Base-by-base conservation (phyloP, 2,113 vertebrate species). In the Alexandromys fortis region DNA sequence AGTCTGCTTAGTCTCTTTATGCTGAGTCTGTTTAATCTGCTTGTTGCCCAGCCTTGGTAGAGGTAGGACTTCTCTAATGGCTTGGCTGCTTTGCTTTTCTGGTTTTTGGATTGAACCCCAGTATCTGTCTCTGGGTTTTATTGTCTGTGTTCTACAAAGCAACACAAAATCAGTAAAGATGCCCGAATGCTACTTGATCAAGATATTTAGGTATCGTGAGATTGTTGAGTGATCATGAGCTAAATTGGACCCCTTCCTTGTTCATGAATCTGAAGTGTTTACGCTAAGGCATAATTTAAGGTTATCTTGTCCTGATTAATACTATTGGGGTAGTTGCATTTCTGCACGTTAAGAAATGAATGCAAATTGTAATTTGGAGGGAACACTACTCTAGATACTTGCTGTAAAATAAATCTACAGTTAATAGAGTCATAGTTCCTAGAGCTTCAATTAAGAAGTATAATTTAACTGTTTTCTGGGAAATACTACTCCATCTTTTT, bases 401-500 rank as follows among this genome's bases (percentile, higher is more conserved):
- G 26, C 33, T 89, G 77, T 38, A 90, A 96, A 70, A 94, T 63
- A 87, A 91, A 93, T 92, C 35, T 42, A 9, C 13, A 68, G 28
- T 95, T 92, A 95, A 86, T 91, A 28, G 45, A 92, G 42, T 89
- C 73, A 86, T 4, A 61, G 28, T 83, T 19, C 68, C 63, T 78
- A 72, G 86, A 91, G 55, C 28, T 26, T 93, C 87, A 94, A 11
- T 89, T 92, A 86, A 92, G 49, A 95, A 90, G 38, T 38, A 87
- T 52, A 85, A 88, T 61, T 81, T 91, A 95, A 95, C n/a, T 68
- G 68, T 38, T 87, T 93, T 92, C 73, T 75, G n/a, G 35, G 4
- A 72, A n/a, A 65, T 28, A 42, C 2, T 45, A 67, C 33, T 42
- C 14, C 7, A 30, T 16, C 35, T n/a, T 91, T 91, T 90, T 61